Percentiles rank a stretch among this genome's conserved stretches.
Conservation (phyloP, 2,888 invertebrate species). For the Agrilus biguttatus region DNA sequence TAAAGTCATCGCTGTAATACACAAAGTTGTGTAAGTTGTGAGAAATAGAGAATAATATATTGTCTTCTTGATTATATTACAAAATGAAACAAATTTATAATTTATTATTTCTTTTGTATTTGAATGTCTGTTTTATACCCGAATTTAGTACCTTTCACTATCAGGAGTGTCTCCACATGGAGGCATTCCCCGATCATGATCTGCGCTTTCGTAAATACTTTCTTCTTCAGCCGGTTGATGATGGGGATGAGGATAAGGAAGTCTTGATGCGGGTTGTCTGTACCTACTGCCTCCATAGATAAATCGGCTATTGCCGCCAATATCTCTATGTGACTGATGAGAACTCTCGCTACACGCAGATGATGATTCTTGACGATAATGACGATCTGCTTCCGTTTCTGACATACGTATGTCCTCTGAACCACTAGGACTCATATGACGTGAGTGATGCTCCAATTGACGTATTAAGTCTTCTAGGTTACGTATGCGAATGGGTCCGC, state of each 20-base stretch:
- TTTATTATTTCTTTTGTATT: too few species aligned
- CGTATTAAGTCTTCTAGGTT: slow-evolving; percentile 83
- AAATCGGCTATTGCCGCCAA: slow-evolving; percentile 39
- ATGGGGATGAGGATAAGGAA: slow-evolving; percentile 28
- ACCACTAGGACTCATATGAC: slow-evolving; percentile 82
- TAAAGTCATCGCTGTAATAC: slow-evolving; percentile 92
- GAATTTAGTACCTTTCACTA: slow-evolving; percentile 60
- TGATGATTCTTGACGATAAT: slow-evolving; percentile 55
- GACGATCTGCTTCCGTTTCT: slow-evolving; percentile 79
- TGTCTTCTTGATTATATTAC: too few species aligned
- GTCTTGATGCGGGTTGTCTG: slow-evolving; percentile 32
- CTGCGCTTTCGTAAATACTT: slow-evolving; percentile 77
- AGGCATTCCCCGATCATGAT: slow-evolving; percentile 49
- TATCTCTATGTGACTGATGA: slow-evolving; percentile 61
- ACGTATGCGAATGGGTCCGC: slow-evolving; percentile 76
- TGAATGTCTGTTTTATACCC: background rate
- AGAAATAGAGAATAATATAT: background rate
- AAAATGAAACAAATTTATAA: too few species aligned
- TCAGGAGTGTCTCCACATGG: slow-evolving; percentile 71
- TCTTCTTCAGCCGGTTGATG: slow-evolving; percentile 52
- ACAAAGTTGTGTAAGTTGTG: slow-evolving; percentile 40
- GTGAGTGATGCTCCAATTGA: slow-evolving; percentile 75
- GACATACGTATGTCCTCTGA: slow-evolving; percentile 83
- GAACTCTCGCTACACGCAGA: slow-evolving; percentile 60
- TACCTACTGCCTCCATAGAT: slow-evolving; percentile 42